phyloP scores from a whole-genome alignment of 1,140 invertebrate species.

The Neelides sp. region DNA sequence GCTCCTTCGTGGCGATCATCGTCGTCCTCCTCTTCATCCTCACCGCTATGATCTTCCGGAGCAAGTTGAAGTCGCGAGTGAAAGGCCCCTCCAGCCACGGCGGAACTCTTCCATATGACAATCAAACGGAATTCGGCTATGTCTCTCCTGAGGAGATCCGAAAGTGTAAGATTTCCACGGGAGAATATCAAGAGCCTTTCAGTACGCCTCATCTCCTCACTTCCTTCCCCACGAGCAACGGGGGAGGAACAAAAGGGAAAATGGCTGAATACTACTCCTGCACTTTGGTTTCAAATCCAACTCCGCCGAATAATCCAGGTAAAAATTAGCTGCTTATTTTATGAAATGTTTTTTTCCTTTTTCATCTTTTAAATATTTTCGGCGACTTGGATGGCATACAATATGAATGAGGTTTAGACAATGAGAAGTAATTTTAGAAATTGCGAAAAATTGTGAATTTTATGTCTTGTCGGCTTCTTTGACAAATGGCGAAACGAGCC shows the following conservation, averaged over 20 bases:
- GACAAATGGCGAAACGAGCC: too few species aligned
- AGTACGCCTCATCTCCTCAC: constrained; percentile 16
- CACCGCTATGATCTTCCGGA: constrained; percentile 24
- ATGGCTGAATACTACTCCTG: constrained; percentile 31
- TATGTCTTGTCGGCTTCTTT: too few species aligned
- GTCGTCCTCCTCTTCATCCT: constrained; percentile 26
- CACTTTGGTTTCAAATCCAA: constrained; percentile 25
- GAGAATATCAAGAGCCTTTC: constrained; percentile 30
- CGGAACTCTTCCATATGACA: constrained; percentile 26
- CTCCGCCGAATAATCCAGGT: constrained; percentile 22
- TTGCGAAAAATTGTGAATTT: too few species aligned
- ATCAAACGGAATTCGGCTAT: constrained; percentile 27
- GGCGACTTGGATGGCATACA: too few species aligned
- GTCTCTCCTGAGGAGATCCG: constrained; percentile 25
- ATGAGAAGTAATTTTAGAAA: too few species aligned
- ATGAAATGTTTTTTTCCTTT: too few species aligned
- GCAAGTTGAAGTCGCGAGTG: constrained; percentile 10
- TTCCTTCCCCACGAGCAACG: constrained; percentile 18
- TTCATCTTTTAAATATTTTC: too few species aligned
- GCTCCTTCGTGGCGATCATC: constrained; percentile 29
- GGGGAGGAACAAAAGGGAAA: constrained; percentile 9
- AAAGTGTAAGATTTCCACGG: constrained; percentile 27
- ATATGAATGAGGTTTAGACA: too few species aligned
- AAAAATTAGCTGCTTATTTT: too few species aligned
- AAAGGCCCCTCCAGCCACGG: constrained; percentile 20